Base-by-base conservation (phyloP, 2,888 invertebrate genomes). In the Rhopalosiphum nymphaeae region DNA sequence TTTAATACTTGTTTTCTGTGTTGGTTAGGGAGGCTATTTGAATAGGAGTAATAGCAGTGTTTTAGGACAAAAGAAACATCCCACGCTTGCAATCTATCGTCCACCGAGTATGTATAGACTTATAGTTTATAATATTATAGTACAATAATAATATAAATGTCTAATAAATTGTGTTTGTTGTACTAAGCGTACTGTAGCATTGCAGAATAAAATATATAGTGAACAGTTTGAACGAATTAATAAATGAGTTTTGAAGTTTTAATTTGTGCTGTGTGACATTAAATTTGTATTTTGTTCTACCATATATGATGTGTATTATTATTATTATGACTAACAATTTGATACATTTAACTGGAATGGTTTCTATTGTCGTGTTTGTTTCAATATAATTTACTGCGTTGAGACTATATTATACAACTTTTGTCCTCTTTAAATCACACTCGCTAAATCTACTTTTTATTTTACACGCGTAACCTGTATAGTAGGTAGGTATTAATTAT, bases 21-120 rank as follows among this genome's bases (percentile, higher is more conserved):
- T 91, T 67, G 87, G 53, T n/a, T 67, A 94, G 94, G 90, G 42
- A n/a, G 91, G 56, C 61, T 53, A 87, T 49, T 67, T 91, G 36
- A 94, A 94, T 86, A 91, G 85, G 61, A 94, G 56, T 61, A 92
- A 53, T 46, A 91, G 86, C 78, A n/a, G 36, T n/a, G 78, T 36
- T 26, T 91, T 95, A 44, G 92, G 91, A 56, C 94, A 94, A 94
- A 93, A 94, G 89, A 95, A 95, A 95, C 95, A 95, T 89, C 95
- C 98, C 26, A 97, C 98, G 49, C 97, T 98, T 96, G 98, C 98
- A 96, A 98, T 98, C 95, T 98, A 98, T 96, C 97, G 98, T 95
- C 98, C 98, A 94, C 98, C 98, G 96, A 98, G 98, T 98, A 96
- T 96, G 97, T 96, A 95, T 94, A 78, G n/a, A 67, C 67, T 13